Percentiles rank a stretch among this genome's conserved stretches.
These are phyloP conservation scores for Aphelinus certus DNA, from an alignment of 1,140 invertebrate genomes.

Conservation along the genomic window DNA sequence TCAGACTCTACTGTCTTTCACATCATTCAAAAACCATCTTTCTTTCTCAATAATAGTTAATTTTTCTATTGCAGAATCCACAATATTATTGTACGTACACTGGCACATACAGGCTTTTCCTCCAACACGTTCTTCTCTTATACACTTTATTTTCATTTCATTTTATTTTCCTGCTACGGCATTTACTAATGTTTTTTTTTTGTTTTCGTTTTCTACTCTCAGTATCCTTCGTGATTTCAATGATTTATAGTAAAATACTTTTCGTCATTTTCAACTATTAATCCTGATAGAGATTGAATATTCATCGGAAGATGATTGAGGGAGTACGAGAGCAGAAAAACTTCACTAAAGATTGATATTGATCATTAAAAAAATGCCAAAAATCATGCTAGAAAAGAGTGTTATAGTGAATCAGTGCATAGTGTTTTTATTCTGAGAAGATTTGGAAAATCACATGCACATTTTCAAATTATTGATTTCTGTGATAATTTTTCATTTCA, in stretches of 20 bases:
- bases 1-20: constrained; percentile 43
- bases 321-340: constrained; percentile 39
- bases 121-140: constrained; percentile 45
- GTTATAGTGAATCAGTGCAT: constrained; percentile 52
- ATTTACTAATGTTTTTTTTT: constrained; percentile 36
- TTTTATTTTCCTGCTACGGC: neutral
- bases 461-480: constrained; percentile 22
- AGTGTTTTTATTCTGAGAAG: constrained; percentile 45
- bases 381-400: constrained; percentile 57
- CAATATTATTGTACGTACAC: constrained; percentile 50
- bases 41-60: constrained; percentile 31
- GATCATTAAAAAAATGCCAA: constrained; percentile 47
- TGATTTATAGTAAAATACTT: too few species aligned
- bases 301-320: constrained; percentile 15
- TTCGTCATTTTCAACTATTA: neutral
- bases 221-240: constrained; percentile 19
- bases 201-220: constrained; percentile 50
- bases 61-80: constrained; percentile 45
- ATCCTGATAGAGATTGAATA: constrained; percentile 26
- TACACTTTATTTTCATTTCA: constrained; percentile 28
- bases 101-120: constrained; percentile 65
- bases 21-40: constrained; percentile 32
- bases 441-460: constrained; percentile 48
- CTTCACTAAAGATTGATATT: constrained; percentile 25
- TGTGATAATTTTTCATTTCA: constrained; percentile 22